Percentiles rank a stretch among this genome's conserved stretches.
phyloP scores from a whole-genome alignment of 2,797 vertebrate genomes.

The Pseudomugil gertrudae region DNA sequence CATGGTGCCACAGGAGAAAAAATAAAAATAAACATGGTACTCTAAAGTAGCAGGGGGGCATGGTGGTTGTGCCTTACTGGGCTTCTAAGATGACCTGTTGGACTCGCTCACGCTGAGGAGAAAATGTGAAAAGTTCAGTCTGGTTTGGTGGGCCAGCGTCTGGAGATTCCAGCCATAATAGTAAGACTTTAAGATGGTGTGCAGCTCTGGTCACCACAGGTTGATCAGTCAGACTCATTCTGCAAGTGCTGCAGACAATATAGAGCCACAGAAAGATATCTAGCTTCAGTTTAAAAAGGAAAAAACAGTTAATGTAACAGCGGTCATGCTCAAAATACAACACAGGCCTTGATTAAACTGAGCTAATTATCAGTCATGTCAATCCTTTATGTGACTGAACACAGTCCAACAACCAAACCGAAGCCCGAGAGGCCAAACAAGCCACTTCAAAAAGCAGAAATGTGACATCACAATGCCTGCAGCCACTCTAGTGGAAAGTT shows the following conservation, averaged over 20 bases:
- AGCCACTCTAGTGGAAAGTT: constrained; percentile 22
- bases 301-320: background rate
- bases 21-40: constrained; percentile 79
- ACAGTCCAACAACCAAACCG: constrained; percentile 19
- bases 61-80: constrained; percentile 33
- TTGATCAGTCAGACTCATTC: constrained; percentile 24
- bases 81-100: constrained; percentile 66
- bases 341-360: constrained; percentile 9
- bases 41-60: constrained; percentile 66
- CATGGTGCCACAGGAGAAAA: constrained; percentile 67
- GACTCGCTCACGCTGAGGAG: constrained; percentile 74
- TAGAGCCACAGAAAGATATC: constrained; percentile 27
- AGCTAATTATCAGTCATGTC: constrained; percentile 21
- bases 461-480: constrained; percentile 56
- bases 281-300: constrained; percentile 7
- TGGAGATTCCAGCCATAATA: constrained; percentile 48
- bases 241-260: constrained; percentile 16
- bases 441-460: constrained; percentile 50
- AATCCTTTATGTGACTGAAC: constrained; percentile 31
- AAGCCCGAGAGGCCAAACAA: constrained; percentile 18
- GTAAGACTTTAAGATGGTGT: background rate
- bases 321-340: constrained; percentile 10
- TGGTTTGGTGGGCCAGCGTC: constrained; percentile 49
- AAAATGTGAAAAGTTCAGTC: constrained; percentile 80
- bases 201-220: constrained; percentile 18